Evolutionary conservation across 2,888 invertebrate genomes (phyloP).

Genomic region (Nysson spinosus): DNA sequence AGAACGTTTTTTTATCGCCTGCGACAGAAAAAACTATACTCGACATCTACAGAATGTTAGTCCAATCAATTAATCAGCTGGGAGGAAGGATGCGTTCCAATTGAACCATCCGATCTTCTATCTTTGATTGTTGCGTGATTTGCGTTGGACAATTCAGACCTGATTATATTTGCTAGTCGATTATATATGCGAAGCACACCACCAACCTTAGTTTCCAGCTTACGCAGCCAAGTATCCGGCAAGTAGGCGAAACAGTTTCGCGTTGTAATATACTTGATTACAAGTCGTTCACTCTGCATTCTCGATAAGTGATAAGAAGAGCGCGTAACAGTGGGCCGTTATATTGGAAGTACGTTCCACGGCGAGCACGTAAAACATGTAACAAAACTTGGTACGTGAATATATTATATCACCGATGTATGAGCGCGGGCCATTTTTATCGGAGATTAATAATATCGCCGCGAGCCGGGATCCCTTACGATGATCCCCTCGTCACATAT

Average conservation of each 20-base stretch:
- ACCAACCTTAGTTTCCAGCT: slow-evolving; percentile 65
- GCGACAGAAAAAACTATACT: background rate
- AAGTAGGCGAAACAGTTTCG: slow-evolving; percentile 79
- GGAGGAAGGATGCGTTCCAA: background rate
- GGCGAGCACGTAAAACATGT: slow-evolving; percentile 13
- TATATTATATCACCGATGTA: no score
- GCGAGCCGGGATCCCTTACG: no score
- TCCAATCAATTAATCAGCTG: background rate
- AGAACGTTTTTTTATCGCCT: background rate
- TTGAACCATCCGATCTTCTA: slow-evolving; percentile 9
- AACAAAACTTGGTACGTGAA: slow-evolving; percentile 29
- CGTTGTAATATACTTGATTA: slow-evolving; percentile 76
- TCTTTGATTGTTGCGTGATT: slow-evolving; percentile 9
- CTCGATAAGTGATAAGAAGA: no score
- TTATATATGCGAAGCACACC: background rate
- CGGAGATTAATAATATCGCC: no score
- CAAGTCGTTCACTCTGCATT: slow-evolving; percentile 78
- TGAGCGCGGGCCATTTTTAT: no score
- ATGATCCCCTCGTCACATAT: no score
- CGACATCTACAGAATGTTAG: slow-evolving; percentile 12
- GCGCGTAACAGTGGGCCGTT: no score
- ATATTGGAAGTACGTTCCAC: no score
- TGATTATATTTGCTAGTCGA: no score
- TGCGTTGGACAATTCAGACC: slow-evolving; percentile 6
- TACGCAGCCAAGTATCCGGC: slow-evolving; percentile 68